These are phyloP conservation scores for Zootoca vivipara DNA, from an alignment of 2,113 vertebrate species.

Conservation along the genomic window DNA sequence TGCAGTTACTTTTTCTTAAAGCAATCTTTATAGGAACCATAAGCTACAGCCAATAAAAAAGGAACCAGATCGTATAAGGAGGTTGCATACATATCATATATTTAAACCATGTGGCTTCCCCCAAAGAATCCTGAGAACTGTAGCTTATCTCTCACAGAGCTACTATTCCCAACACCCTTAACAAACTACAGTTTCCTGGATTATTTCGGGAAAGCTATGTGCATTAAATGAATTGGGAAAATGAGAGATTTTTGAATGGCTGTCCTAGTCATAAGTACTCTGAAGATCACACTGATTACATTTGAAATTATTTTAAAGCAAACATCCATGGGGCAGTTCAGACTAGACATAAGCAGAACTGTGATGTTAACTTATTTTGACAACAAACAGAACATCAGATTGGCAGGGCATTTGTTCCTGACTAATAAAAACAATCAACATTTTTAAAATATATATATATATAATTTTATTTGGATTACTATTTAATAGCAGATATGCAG, in stretches of 20 bases:
- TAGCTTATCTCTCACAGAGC: no score
- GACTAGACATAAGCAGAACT: background rate
- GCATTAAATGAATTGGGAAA: no score
- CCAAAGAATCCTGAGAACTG: no score
- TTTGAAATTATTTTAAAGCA: background rate
- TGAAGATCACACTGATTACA: background rate
- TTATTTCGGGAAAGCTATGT: no score
- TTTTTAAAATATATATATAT: no score
- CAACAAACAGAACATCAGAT: constrained; percentile 8
- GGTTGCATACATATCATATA: no score
- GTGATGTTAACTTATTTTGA: constrained; percentile 22
- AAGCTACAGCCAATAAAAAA: constrained; percentile 1
- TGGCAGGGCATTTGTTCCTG: background rate
- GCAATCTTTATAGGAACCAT: constrained; percentile 14
- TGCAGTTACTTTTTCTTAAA: constrained; percentile 14
- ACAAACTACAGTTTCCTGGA: no score
- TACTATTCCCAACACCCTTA: no score
- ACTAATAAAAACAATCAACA: constrained; percentile 7
- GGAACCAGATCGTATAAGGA: background rate
- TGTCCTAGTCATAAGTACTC: background rate
- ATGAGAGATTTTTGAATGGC: constrained; percentile 2
- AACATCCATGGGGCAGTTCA: background rate
- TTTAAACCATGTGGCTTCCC: no score
- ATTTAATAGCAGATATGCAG: constrained; percentile 1
- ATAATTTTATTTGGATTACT: constrained; percentile 38